phyloP scores from a whole-genome alignment of 2,113 vertebrate genomes.

The Cynocephalus volans region DNA sequence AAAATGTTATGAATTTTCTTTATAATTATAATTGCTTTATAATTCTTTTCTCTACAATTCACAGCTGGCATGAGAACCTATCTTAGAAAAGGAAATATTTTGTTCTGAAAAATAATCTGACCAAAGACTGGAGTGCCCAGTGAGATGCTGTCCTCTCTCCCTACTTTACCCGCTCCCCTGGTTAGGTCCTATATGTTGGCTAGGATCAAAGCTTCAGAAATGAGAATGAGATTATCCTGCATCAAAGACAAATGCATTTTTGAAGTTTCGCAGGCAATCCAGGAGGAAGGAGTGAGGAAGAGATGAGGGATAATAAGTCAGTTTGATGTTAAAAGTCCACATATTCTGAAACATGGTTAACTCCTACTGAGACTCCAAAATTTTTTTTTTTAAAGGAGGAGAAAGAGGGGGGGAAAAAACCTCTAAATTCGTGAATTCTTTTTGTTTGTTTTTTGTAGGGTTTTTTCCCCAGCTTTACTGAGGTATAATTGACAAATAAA shows the following conservation, averaged over 20 bases:
- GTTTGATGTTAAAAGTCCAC: neutral
- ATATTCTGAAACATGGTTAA: neutral
- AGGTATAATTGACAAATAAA: neutral
- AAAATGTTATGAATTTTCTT: neutral
- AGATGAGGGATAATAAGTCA: neutral
- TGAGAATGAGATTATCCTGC: neutral
- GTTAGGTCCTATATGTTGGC: neutral
- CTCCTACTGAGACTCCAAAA: neutral
- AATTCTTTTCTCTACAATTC: neutral
- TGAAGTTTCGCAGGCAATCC: neutral
- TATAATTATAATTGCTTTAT: neutral
- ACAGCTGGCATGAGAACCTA: neutral
- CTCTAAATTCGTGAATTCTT: neutral
- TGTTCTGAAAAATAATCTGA: conserved; percentile 46
- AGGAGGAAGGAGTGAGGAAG: neutral
- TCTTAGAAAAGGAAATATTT: neutral
- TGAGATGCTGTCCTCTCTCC: neutral
- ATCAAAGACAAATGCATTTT: neutral
- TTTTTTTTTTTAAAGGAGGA: too few species aligned
- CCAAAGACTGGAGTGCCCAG: neutral
- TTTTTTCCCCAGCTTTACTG: neutral
- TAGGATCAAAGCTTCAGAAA: neutral
- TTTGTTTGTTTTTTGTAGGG: neutral
- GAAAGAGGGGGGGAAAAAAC: too few species aligned
- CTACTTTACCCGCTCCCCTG: neutral